Base-by-base conservation (phyloP, 2,888 invertebrate species). In the Resseliella maxima region DNA sequence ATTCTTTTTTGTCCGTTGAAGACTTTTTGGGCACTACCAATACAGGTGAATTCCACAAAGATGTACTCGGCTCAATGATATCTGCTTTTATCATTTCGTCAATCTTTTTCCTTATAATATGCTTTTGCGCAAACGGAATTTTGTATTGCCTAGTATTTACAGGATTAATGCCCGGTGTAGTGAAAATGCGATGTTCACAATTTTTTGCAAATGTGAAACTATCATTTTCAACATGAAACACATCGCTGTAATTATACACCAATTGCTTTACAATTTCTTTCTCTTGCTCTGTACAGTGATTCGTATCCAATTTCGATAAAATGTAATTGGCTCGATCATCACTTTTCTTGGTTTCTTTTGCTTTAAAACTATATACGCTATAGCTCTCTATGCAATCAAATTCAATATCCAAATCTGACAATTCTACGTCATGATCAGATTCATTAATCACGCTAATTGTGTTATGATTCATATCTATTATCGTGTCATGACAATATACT, bases 1-100 rank as follows among this genome's bases (percentile, higher is more conserved):
- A 54, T 21, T 54, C 21, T 54, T 54, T 54, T n/a, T 54, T 54
- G 0, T 88, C 87, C 8, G 89, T 86, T 86, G 90, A 89, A 18
- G 85, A 24, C 87, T 90, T 90, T 87, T 90, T 90, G 0, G 89
- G 89, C 8, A 88, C 89, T 35, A 88, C 59, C 88, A 88, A 87
- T 50, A 89, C 31, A 27, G 89, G 87, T 64, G 86, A 86, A 86
- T 87, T 86, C 88, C 88, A 88, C 86, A 89, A 88, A 38, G 87
- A 87, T 8, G n/a, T 85, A 31, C 88, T 88, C 8, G 88, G 88
- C 85, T 86, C 83, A 18, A 90, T 89, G 3, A 90, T 89, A 0
- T 87, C 87, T 86, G 89, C 86, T 21, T 88, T 38, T 64, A 89
- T 64, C 88, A 90, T 88, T 87, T 89, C 87, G 54, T 88, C 50